These are phyloP conservation scores for Acrocyrtus sp. DNA, from an alignment of 2,888 invertebrate species.

Conservation along the genomic window DNA sequence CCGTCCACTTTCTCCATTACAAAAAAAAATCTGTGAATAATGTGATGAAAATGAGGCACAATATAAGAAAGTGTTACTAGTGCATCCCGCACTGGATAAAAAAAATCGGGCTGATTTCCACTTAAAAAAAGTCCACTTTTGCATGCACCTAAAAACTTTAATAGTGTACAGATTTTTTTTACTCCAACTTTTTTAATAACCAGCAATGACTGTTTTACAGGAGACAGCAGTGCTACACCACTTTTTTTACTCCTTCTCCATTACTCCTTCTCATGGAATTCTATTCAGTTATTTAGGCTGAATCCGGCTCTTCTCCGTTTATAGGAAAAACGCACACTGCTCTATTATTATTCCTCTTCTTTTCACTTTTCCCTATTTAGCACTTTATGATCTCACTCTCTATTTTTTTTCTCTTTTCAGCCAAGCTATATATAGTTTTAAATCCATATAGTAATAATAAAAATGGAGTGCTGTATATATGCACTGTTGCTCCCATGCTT, in stretches of 20 bases:
- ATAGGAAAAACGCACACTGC: conserved; percentile 11
- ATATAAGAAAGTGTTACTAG: neutral
- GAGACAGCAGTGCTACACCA: no score
- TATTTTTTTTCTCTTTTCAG: conserved; percentile 2
- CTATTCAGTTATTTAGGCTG: no score
- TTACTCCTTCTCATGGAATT: no score
- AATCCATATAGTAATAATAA: neutral
- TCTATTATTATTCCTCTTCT: conserved; percentile 39
- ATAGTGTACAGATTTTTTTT: no score
- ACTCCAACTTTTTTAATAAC: no score
- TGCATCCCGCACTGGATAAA: no score
- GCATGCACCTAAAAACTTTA: no score
- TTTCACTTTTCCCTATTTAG: conserved; percentile 31
- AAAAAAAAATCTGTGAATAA: neutral
- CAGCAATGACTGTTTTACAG: no score
- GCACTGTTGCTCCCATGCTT: conserved; percentile 2
- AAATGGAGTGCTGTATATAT: neutral
- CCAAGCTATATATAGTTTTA: neutral
- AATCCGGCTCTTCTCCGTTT: no score
- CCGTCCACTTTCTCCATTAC: neutral
- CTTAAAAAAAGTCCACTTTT: no score
- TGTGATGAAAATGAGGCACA: neutral
- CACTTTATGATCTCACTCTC: conserved; percentile 38
- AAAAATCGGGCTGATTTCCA: no score
- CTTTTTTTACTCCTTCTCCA: no score